A percentile compares a stretch with the other conserved stretches of the same genome.
Evolutionary conservation across 2,797 vertebrate genomes (phyloP).

Genomic region (Trichosurus vulpecula): DNA sequence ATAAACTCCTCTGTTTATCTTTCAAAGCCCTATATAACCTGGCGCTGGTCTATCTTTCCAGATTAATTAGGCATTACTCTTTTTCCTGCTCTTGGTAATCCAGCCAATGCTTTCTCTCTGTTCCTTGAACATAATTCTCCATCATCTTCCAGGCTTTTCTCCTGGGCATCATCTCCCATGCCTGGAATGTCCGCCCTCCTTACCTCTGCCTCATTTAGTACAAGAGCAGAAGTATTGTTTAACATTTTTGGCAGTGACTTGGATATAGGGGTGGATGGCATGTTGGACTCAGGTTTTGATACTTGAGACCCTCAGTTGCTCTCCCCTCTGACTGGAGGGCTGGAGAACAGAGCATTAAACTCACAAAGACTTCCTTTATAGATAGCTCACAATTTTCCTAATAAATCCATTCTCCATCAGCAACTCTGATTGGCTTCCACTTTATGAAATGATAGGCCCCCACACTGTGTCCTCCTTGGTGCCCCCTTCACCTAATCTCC

Average conservation of each 20-base stretch:
- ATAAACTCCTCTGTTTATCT: neutral
- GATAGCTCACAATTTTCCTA: neutral
- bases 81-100: neutral
- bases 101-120: neutral
- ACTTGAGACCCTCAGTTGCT: neutral
- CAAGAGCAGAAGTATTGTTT: neutral
- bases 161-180: neutral
- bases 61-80: neutral
- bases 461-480: neutral
- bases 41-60: neutral
- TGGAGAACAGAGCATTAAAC: neutral
- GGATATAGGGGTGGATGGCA: neutral
- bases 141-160: neutral
- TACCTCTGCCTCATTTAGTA: neutral
- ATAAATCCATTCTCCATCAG: neutral
- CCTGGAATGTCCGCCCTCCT: neutral
- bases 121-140: neutral
- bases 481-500: neutral
- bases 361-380: neutral
- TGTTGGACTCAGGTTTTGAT: neutral
- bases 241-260: neutral
- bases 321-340: neutral
- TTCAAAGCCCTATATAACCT: neutral
- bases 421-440: neutral
- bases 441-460: neutral